phyloP scores from a whole-genome alignment of 2,113 vertebrate genomes.

The Megaceryle torquata region DNA sequence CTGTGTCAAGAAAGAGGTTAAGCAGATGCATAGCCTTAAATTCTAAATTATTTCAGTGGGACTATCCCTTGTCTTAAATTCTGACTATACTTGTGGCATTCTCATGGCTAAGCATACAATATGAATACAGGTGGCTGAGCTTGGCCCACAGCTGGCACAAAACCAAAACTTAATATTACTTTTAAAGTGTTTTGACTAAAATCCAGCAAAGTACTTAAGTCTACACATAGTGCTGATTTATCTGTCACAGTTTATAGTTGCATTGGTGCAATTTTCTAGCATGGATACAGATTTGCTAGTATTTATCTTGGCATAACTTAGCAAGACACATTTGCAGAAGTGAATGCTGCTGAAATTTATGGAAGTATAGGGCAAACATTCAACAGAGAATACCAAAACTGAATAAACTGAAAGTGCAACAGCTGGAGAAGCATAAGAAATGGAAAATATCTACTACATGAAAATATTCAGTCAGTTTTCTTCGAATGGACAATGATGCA shows the following conservation, averaged over 20 bases:
- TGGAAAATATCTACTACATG: background rate
- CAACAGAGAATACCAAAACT: background rate
- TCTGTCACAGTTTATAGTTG: constrained; percentile 49
- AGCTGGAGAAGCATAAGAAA: background rate
- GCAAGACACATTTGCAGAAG: background rate
- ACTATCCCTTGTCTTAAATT: background rate
- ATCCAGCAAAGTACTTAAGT: constrained; percentile 46
- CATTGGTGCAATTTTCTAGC: constrained; percentile 31
- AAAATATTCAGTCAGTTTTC: background rate
- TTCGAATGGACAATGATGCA: background rate
- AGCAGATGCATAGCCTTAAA: background rate
- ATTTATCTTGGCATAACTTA: constrained; percentile 35
- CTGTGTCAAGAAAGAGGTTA: background rate
- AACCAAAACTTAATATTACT: background rate
- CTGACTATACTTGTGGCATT: background rate
- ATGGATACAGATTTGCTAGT: background rate
- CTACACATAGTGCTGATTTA: constrained; percentile 42
- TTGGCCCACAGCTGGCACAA: constrained; percentile 7
- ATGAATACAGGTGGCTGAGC: background rate
- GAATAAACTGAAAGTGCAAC: background rate
- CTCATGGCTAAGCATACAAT: background rate
- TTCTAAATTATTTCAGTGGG: background rate
- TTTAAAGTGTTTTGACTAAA: constrained; percentile 53
- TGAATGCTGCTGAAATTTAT: background rate
- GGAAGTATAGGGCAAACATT: background rate